Evolutionary conservation across 2,113 vertebrate genomes (phyloP).

Genomic region (Lethenteron camtschaticum): DNA sequence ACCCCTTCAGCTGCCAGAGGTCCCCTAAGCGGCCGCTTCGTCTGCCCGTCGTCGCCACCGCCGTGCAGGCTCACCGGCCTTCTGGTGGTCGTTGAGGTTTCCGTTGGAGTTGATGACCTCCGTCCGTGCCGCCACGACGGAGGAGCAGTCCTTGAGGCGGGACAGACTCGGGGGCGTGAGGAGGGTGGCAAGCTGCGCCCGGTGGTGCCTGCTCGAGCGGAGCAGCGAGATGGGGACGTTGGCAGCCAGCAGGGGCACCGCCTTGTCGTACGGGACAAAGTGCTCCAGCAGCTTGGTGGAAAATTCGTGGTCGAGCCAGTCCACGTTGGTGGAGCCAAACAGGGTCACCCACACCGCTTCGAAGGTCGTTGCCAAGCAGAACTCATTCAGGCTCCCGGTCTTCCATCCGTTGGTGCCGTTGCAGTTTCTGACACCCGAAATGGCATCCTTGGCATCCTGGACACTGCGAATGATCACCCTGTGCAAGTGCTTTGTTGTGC

Average conservation of each 20-base stretch:
- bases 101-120: background rate
- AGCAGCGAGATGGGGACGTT: background rate
- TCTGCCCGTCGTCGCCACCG: too few relatives aligned
- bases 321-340: slow-evolving; percentile 24
- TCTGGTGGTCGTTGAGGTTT: background rate
- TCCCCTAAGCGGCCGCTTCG: too few relatives aligned
- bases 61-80: background rate
- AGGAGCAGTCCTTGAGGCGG: background rate
- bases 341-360: slow-evolving; percentile 50
- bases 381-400: too few relatives aligned
- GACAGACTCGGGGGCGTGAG: background rate
- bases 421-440: too few relatives aligned
- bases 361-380: slow-evolving; percentile 16
- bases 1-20: too few relatives aligned
- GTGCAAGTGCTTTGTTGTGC: too few relatives aligned
- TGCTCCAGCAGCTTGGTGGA: background rate
- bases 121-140: background rate
- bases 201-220: background rate
- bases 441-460: too few relatives aligned
- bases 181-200: background rate
- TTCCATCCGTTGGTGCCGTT: too few relatives aligned
- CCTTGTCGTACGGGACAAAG: slow-evolving; percentile 2
- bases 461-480: too few relatives aligned
- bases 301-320: slow-evolving; percentile 8
- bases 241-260: slow-evolving; percentile 1